Evolutionary conservation across 2,888 invertebrate genomes (phyloP), one percentile per base, ranked within the genome.

Genomic region (Eucera pruinosa): DNA sequence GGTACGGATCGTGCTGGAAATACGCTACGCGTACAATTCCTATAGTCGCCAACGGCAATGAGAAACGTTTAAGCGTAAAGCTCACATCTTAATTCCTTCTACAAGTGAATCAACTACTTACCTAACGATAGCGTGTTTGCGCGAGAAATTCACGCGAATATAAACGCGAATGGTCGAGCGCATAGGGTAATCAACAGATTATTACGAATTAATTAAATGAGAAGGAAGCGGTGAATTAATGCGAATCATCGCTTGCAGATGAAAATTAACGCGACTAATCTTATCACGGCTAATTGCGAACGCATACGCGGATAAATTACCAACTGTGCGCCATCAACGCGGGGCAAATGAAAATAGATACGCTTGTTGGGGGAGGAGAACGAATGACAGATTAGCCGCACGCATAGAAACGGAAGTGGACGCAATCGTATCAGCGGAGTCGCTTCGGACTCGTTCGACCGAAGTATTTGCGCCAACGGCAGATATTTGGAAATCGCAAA

Each of bases 191-290:
- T 39, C 36, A 4, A 39, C 36, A 39, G 15, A 20, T 23, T 23
- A 36, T 55, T 23, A 23, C 9, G 36, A 55, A 55, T 30, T 18
- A 48, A 62, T 62, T 36, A 25, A 25, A 33, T 36, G 61, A 36
- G 5, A 2, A 5, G 52, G 30, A 45, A 15, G 36, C 2, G 27
- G 7, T 4, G 15, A 61, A 33, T 30, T 13, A n/a, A 33, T 4
- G 25, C 23, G 47, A 23, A 27, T n/a, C 48, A 25, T 2, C 11
- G 23, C 25, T 11, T 11, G 23, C 11, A 9, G 6, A 36, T 48
- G 33, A 33, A 48, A 62, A 62, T 62, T n/a, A 48, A 48, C 25
- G 36, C 6, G 48, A 15, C 2, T 47, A 47, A 47, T 47, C 23
- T 61, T 61, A 45, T 33, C 20, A 9, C 0, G 3, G 15, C 33